Evolutionary conservation across 1,140 invertebrate species (phyloP).

Genomic region (Galleria mellonella): DNA sequence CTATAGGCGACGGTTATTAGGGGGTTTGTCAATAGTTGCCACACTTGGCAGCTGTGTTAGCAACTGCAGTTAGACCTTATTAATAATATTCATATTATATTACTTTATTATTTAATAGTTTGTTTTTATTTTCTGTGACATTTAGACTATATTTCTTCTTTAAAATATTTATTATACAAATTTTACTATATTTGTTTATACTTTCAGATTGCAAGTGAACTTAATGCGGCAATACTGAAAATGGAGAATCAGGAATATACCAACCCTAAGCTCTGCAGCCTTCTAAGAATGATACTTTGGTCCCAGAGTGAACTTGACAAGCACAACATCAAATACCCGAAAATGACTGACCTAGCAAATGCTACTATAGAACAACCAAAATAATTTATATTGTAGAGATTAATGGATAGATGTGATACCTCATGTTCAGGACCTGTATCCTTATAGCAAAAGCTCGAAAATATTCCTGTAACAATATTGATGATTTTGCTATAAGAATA

Average conservation of each 20-base stretch:
- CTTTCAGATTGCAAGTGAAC: conserved; percentile 93
- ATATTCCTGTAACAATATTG: too few species aligned
- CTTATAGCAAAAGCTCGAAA: too few species aligned
- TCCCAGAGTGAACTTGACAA: conserved; percentile 96
- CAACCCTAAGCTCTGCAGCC: conserved; percentile 90
- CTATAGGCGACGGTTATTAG: too few species aligned
- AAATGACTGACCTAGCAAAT: conserved; percentile 91
- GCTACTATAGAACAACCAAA: conserved; percentile 87
- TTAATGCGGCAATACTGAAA: conserved; percentile 96
- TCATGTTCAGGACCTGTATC: too few species aligned
- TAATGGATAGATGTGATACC: too few species aligned
- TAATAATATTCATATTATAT: too few species aligned
- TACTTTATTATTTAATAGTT: too few species aligned
- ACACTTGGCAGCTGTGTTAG: too few species aligned
- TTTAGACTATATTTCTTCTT: not conserved
- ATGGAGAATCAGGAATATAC: conserved; percentile 93
- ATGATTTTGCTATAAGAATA: too few species aligned
- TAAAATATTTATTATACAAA: conserved; percentile 2
- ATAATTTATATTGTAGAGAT: conserved; percentile 34
- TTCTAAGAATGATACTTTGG: conserved; percentile 95
- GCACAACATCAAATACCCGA: conserved; percentile 94
- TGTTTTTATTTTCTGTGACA: not conserved
- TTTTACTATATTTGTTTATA: conserved; percentile 13
- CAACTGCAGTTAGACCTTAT: too few species aligned
- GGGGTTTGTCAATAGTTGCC: too few species aligned